Base-by-base conservation (phyloP, 2,888 invertebrate species). In the Yponomeuta malinellus region DNA sequence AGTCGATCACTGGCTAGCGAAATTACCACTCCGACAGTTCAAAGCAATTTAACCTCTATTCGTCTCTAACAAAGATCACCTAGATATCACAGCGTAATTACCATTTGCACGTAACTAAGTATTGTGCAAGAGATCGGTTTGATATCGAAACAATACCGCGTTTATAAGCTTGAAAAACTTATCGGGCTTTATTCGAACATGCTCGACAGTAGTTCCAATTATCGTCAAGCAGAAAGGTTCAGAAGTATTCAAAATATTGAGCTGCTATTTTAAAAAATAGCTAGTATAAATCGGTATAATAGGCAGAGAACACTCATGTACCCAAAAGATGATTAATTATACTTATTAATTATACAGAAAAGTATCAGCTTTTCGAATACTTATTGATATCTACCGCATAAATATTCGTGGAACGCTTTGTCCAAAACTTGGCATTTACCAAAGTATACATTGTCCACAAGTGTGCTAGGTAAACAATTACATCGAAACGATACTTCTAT, bases 101-200 rank as follows among this genome's bases (percentile, higher is more conserved):
- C 84, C 78, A 78, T 83, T 81, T 81, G 83, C 84, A 88, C 87
- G 89, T 87, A 88, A 89, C 84, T n/a, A 68, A 68, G 37, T 75
- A 83, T 89, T 90, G 84, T 83, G 87, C 83, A 90, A 90, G 76
- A 78, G 79, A 80, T 81, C 79, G 79, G 15, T 77, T 79, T 75
- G 78, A 80, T 79, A 79, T 79, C 78, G 77, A 80, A 81, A 82
- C 78, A 79, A 79, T 77, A 75, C 77, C 10, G 29, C 31, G 33
- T 59, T 59, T 59, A 59, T 59, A 59, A 59, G 52, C 52, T 65
- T 65, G 65, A 65, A 65, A 65, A 31, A 65, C 29, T 31, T 65
- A 65, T 65, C 31, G 10, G 65, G 15, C 52, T 59, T 59, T 59
- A 59, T 9, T 31, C 29, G 65, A 10, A 65, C 65, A 65, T 4